Evolutionary conservation across 53 echinoderm and acorn worm genomes (phyloP), one percentile per base, ranked within the genome.

Genomic region (Mesocentrotus franciscanus): DNA sequence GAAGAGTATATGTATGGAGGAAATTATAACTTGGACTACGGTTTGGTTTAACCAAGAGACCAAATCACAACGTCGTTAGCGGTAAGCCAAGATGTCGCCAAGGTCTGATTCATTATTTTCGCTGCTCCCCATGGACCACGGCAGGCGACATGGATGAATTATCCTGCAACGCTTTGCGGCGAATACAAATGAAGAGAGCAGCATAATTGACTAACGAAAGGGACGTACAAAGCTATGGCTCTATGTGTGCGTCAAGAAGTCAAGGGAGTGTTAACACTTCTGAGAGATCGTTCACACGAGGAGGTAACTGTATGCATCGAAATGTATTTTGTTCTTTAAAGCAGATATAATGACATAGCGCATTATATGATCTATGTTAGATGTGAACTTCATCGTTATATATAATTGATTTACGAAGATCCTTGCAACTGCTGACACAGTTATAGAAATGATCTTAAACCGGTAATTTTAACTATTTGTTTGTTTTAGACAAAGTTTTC

Each of bases 1-100:
- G 22, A 56, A 85, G 7, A 10, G 3, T 20, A 56, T 5, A 9
- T 49, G 18, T 24, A 2, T 56, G 55, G 57, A 85, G 18, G 26
- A 36, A 49, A 22, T 42, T 29, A 78, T 27, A 78, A 78, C 14
- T 78, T 29, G 9, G 17, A 12, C 84, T 36, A 12, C 4, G 49
- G 11, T 24, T n/a, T 42, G 30, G 76, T 29, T 85, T 10, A 85
- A 85, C 85, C 55, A 49, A 85, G 85, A 85, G 85, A 85, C 55
- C 55, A 90, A 90, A 90, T 90, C 90, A 90, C 59, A 90, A 57
- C 90, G 49, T 90, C 90, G 90, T 90, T 59, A 90, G 90, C n/a
- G 90, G 59, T 90, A 60, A 57, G 61, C 61, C 60, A 90, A 90
- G 90, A 57, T 30, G 61, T 20, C 15, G 17, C 64, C 39, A 32